phyloP scores from a whole-genome alignment of 2,797 vertebrate genomes.

The Tapirus indicus region DNA sequence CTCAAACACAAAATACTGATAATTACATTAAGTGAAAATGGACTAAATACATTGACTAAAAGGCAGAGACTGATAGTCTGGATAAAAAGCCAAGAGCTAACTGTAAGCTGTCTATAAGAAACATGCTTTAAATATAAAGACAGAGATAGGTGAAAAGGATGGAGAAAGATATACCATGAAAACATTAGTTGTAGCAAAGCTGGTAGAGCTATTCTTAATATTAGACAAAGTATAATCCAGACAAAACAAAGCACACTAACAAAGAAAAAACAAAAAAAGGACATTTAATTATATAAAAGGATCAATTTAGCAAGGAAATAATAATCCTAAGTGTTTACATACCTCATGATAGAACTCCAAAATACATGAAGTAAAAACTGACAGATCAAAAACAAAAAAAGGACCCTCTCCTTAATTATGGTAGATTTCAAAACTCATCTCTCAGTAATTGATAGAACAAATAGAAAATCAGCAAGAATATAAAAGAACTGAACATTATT shows the following conservation, averaged over 20 bases:
- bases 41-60: constrained; percentile 17
- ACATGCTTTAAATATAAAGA: constrained; percentile 24
- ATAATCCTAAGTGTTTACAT: neutral
- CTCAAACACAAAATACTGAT: neutral
- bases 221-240: neutral
- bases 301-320: neutral
- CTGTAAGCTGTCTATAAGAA: neutral
- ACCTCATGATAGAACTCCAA: neutral
- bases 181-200: neutral
- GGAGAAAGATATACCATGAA: neutral
- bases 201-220: neutral
- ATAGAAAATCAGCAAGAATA: neutral
- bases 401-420: neutral
- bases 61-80: neutral
- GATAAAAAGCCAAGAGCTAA: constrained; percentile 6
- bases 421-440: neutral
- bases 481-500: constrained; percentile 17
- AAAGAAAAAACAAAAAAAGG: neutral
- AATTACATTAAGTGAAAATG: constrained; percentile 38
- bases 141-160: neutral
- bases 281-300: neutral
- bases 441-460: neutral
- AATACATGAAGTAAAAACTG: neutral
- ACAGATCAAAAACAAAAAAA: constrained; percentile 9
- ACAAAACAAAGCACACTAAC: constrained; percentile 15